Evolutionary conservation across 2,797 vertebrate species (phyloP).

Genomic region (Meda fulgida): DNA sequence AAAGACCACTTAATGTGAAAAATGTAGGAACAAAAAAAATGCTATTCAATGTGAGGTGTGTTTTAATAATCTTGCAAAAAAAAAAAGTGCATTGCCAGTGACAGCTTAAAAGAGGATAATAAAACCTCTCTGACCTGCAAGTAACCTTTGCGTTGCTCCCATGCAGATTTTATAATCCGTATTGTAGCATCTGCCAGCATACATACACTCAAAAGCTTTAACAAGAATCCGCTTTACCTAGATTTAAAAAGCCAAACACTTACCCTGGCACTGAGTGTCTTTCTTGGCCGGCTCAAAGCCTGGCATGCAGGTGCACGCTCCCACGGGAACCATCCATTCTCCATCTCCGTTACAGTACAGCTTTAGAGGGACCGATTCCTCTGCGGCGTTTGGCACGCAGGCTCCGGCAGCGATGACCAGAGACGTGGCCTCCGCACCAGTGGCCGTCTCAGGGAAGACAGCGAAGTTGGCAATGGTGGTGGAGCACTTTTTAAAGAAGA

Average conservation of each 20-base stretch:
- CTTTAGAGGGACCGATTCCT: conserved; percentile 95
- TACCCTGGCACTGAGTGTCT: conserved; percentile 93
- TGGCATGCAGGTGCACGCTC: conserved; percentile 90
- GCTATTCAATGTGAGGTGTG: background rate
- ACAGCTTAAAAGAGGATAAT: conserved; percentile 24
- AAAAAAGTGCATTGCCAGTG: background rate
- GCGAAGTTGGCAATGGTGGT: conserved; percentile 94
- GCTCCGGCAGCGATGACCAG: conserved; percentile 93
- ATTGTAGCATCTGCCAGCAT: conserved; percentile 65
- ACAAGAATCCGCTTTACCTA: conserved; percentile 66
- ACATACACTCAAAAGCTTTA: conserved; percentile 39
- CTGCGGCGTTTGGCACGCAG: conserved; percentile 91
- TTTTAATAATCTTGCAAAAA: background rate
- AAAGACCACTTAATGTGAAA: background rate
- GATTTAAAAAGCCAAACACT: conserved; percentile 70
- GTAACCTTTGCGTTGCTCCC: conserved; percentile 64
- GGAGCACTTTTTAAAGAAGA: conserved; percentile 97
- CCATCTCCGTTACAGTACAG: conserved; percentile 97
- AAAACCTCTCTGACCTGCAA: conserved; percentile 37
- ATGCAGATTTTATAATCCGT: conserved; percentile 80
- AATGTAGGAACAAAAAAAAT: background rate
- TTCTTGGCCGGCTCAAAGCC: conserved; percentile 90
- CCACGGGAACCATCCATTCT: conserved; percentile 98
- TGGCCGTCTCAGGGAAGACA: conserved; percentile 93
- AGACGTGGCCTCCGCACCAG: conserved; percentile 93